Evolutionary conservation across 2,797 vertebrate genomes (phyloP).

Genomic region (Hapalemur alaotrensis): DNA sequence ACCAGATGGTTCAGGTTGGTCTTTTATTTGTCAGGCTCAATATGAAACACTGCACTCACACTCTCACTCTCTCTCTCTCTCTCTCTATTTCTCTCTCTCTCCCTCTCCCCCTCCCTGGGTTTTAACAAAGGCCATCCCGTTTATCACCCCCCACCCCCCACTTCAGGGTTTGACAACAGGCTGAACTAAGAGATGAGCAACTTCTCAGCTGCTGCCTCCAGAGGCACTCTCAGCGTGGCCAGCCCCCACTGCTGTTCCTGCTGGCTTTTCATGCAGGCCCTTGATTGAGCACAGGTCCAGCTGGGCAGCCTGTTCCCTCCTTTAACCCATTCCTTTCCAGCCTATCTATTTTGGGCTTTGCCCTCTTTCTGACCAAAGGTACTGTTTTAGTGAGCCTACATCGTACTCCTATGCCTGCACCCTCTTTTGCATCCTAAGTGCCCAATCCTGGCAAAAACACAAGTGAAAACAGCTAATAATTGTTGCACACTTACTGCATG

Average conservation of each 20-base stretch:
- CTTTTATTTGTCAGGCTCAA: slow-evolving; percentile 79
- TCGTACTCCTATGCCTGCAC: neutral
- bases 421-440: neutral
- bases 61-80: neutral
- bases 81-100: neutral
- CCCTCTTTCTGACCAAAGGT: neutral
- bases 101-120: slow-evolving; percentile 42
- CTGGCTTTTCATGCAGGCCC: slow-evolving; percentile 75
- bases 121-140: slow-evolving; percentile 74
- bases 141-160: slow-evolving; percentile 35
- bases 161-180: slow-evolving; percentile 71
- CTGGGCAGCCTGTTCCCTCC: slow-evolving; percentile 69
- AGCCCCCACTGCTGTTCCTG: slow-evolving; percentile 76
- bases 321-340: slow-evolving; percentile 75
- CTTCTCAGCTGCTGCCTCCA: slow-evolving; percentile 77
- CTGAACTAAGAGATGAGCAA: slow-evolving; percentile 80
- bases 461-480: neutral
- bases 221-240: slow-evolving; percentile 72
- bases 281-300: slow-evolving; percentile 76
- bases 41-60: slow-evolving; percentile 61
- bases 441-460: neutral
- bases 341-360: neutral
- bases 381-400: neutral
- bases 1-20: slow-evolving; percentile 80
- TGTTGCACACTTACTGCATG: neutral